Evolutionary conservation across 1,140 invertebrate genomes (phyloP).

Genomic region (Lanistes nyassanus): DNA sequence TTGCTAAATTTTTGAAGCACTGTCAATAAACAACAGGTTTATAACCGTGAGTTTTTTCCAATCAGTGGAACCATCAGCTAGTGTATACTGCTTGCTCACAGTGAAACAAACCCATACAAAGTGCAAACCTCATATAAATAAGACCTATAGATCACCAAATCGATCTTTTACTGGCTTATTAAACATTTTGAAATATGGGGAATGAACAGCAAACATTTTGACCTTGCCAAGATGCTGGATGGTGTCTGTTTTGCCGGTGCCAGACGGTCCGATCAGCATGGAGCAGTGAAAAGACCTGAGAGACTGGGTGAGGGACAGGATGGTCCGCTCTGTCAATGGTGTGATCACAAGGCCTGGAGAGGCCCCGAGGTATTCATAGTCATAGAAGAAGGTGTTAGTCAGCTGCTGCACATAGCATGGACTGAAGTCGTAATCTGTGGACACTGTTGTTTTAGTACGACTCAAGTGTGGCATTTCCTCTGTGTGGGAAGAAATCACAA

Average conservation of each 20-base stretch:
- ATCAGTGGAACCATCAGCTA: no score
- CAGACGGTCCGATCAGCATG: conserved; percentile 56
- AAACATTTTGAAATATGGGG: no score
- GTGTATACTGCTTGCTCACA: no score
- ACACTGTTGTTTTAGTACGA: conserved; percentile 55
- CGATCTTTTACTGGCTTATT: no score
- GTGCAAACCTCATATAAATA: no score
- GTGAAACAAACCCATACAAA: no score
- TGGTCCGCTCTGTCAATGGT: conserved; percentile 60
- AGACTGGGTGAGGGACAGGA: conserved; percentile 58
- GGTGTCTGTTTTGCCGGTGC: conserved; percentile 64
- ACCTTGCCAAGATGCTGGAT: conserved; percentile 61
- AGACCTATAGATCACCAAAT: no score
- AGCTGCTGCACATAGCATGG: conserved; percentile 58
- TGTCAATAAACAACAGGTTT: no score
- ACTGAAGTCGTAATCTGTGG: conserved; percentile 60
- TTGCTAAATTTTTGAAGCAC: no score
- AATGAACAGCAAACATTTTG: conserved; percentile 6
- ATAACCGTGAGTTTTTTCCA: no score
- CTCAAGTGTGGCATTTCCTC: conserved; percentile 42
- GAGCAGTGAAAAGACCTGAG: conserved; percentile 60
- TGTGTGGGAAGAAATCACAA: background rate
- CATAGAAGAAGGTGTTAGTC: conserved; percentile 55
- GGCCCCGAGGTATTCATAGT: conserved; percentile 63
- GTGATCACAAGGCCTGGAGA: conserved; percentile 50